These are phyloP conservation scores for Tinea pellionella DNA, from an alignment of 2,888 invertebrate genomes.

Conservation along the genomic window DNA sequence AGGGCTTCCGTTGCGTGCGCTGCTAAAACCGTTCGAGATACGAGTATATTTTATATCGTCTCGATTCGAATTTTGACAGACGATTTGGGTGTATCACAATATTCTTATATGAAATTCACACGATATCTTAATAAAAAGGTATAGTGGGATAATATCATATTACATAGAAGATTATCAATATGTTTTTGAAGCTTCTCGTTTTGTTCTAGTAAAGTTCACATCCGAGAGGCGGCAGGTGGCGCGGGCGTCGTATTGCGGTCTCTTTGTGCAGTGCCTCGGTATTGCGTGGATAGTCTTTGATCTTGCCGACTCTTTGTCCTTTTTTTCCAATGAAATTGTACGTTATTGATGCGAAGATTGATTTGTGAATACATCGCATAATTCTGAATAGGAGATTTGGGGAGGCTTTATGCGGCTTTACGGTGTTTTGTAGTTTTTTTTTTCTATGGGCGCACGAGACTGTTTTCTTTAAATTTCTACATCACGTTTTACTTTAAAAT, in stretches of 20 bases:
- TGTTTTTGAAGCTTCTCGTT: neutral
- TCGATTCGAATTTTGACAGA: too few species aligned
- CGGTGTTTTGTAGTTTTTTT: conserved; percentile 19
- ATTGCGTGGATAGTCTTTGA: conserved; percentile 30
- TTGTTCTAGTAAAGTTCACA: conserved; percentile 7
- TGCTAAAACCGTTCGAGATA: too few species aligned
- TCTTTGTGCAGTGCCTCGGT: conserved; percentile 33
- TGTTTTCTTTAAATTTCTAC: too few species aligned
- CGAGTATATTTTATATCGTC: too few species aligned
- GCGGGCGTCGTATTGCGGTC: conserved; percentile 49
- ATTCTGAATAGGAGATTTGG: conserved; percentile 19
- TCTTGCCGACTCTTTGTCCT: conserved; percentile 43
- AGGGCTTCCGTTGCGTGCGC: too few species aligned
- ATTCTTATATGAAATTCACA: neutral
- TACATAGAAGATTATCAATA: conserved; percentile 7
- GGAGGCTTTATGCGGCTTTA: conserved; percentile 28
- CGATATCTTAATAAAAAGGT: neutral
- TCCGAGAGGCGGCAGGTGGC: conserved; percentile 47
- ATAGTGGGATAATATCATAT: neutral
- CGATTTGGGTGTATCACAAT: too few species aligned
- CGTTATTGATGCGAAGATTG: conserved; percentile 37
- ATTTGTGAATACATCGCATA: conserved; percentile 31
- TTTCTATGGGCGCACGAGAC: conserved; percentile 19
- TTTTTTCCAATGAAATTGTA: conserved; percentile 40
- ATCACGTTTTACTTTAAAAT: too few species aligned